Percentiles rank a stretch among this genome's conserved stretches.
These are phyloP conservation scores for Apis laboriosa DNA, from an alignment of 1,140 invertebrate species.

Conservation along the genomic window DNA sequence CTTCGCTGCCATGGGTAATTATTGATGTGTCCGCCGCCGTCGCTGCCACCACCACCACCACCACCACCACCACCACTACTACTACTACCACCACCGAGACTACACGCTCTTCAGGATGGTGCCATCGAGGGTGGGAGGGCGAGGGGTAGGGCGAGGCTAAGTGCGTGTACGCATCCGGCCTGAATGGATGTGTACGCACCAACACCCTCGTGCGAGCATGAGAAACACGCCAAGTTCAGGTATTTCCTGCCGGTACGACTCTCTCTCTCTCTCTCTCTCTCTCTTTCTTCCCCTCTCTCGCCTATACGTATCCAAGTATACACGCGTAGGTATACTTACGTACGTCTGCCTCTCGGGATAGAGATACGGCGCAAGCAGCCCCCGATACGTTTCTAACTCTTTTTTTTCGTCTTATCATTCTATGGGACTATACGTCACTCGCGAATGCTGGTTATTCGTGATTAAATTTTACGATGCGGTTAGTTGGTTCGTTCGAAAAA, in stretches of 20 bases:
- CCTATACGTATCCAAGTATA: too few species aligned
- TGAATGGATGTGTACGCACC: slow-evolving; percentile 48
- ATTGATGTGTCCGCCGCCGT: slow-evolving; percentile 79
- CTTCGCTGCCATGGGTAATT: slow-evolving; percentile 77
- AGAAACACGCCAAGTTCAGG: slow-evolving; percentile 42
- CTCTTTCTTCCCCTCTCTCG: too few species aligned
- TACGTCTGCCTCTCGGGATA: slow-evolving; percentile 1
- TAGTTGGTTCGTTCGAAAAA: too few species aligned
- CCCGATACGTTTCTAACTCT: not conserved
- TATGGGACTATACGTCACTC: too few species aligned
- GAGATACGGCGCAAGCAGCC: slow-evolving; percentile 4
- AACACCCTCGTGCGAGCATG: slow-evolving; percentile 37
- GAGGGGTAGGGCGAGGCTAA: slow-evolving; percentile 47
- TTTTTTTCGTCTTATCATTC: not conserved
- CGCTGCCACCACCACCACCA: slow-evolving; percentile 58
- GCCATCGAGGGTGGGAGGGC: slow-evolving; percentile 2
- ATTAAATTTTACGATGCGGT: too few species aligned
- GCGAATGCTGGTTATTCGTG: too few species aligned
- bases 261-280: too few species aligned
- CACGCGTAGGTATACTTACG: too few species aligned
- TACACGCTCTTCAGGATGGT: slow-evolving; percentile 55
- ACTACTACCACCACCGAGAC: slow-evolving; percentile 59
- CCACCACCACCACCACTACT: slow-evolving; percentile 67
- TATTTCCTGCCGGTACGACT: slow-evolving; percentile 15
- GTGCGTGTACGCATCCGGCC: slow-evolving; percentile 55